Base-by-base conservation (phyloP, 2,888 invertebrate species). In the Lasioglossum morio region DNA sequence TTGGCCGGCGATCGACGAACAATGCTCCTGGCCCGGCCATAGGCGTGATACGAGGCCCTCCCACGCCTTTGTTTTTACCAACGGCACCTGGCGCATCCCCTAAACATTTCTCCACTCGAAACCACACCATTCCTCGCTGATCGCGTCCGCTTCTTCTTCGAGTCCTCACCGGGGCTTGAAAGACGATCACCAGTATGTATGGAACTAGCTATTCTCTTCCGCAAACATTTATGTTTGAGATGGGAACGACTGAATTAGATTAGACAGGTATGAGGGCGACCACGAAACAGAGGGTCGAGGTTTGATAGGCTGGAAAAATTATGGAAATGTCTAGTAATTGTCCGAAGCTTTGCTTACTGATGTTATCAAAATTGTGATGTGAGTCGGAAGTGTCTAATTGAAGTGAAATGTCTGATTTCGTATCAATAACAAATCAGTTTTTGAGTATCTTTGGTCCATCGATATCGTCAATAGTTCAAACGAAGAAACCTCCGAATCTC, bases 1-100 rank as follows among this genome's bases (percentile, higher is more conserved):
- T 86, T 81, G 69, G 66, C 76, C 30, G 34, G 27, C 76, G 83
- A 84, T 84, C 27, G 76, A 78, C 81, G 78, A 78, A 87, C 87
- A 81, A 87, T 84, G 81, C 63, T 19, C 46, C 27, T 14, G 48
- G 23, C 73, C 23, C 4, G 46, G 14, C 30, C 48, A 23, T 46
- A 34, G 34, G 23, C 73, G 48, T 34, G 73, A 53, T 48, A 30
- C 34, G 23, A 70, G 8, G 40, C 40, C 34, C 8, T 27, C 16
- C 30, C 53, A 4, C 16, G 46, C n/a, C 30, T 69, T 34, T 57
- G 66, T 43, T 46, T 72, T 27, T 23, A 10, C 23, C 7, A 10
- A 23, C 37, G 19, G 4, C 48, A 27, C 30, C 37, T 40, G 14
- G 30, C 34, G 30, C 53, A 23, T 43, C 34, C 34, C n/a, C 69